These are phyloP conservation scores for Crenichthys baileyi DNA, from an alignment of 2,797 vertebrate species.

Conservation along the genomic window DNA sequence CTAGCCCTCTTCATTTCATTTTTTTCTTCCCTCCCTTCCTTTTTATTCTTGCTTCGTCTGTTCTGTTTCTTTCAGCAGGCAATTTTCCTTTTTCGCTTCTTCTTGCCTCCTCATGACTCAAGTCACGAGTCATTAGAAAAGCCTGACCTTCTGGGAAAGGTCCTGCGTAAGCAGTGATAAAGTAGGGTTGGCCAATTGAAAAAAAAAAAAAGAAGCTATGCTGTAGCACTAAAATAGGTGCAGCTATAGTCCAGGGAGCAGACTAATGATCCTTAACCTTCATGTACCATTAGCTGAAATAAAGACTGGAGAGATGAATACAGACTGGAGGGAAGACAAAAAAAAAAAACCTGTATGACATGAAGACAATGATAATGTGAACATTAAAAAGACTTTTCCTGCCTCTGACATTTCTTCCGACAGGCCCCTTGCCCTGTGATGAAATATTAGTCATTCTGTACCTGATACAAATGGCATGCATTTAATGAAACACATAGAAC, in stretches of 20 bases:
- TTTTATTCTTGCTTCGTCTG: slow-evolving; percentile 60
- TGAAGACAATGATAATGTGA: slow-evolving; percentile 45
- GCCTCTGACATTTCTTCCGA: slow-evolving; percentile 35
- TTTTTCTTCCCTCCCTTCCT: slow-evolving; percentile 45
- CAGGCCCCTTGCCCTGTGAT: slow-evolving; percentile 7
- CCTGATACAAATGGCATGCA: slow-evolving; percentile 4
- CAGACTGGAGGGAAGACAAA: slow-evolving; percentile 56
- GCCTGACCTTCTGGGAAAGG: slow-evolving; percentile 82
- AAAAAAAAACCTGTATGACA: slow-evolving; percentile 33
- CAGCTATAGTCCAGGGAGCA: slow-evolving; percentile 76
- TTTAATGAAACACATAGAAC: slow-evolving; percentile 3
- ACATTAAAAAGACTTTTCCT: slow-evolving; percentile 52
- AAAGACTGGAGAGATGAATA: slow-evolving; percentile 70
- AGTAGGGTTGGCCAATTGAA: slow-evolving; percentile 74
- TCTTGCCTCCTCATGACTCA: slow-evolving; percentile 72
- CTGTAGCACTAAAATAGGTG: slow-evolving; percentile 77
- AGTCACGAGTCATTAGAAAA: slow-evolving; percentile 82
- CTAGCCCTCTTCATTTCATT: slow-evolving; percentile 34
- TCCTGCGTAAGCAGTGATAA: slow-evolving; percentile 81
- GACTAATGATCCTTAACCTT: slow-evolving; percentile 78
- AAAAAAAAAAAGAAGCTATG: slow-evolving; percentile 69
- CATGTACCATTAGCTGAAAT: slow-evolving; percentile 77
- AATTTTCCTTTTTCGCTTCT: slow-evolving; percentile 68
- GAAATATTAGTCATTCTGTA: slow-evolving; percentile 9
- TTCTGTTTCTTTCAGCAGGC: slow-evolving; percentile 58